phyloP scores from a whole-genome alignment of 2,888 invertebrate species.

The Parnassius smintheus region DNA sequence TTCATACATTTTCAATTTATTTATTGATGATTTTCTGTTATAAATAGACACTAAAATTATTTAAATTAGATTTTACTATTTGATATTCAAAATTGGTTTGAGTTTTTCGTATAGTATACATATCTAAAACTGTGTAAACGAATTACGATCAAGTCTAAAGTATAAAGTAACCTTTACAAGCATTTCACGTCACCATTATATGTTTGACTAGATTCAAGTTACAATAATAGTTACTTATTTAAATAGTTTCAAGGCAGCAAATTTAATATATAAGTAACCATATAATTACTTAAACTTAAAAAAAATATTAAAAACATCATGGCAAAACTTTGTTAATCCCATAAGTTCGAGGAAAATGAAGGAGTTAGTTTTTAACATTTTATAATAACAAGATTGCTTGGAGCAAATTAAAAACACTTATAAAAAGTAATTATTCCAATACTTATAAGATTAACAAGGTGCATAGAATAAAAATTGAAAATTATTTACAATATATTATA shows the following conservation, averaged over 20 bases:
- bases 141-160: slow-evolving; percentile 27
- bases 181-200: slow-evolving; percentile 38
- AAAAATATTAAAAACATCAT: slow-evolving; percentile 10
- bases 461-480: slow-evolving; percentile 35
- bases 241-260: slow-evolving; percentile 44
- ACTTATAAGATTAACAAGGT: slow-evolving; percentile 56
- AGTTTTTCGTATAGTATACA: too few relatives aligned
- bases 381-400: slow-evolving; percentile 40
- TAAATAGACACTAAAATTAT: too few relatives aligned
- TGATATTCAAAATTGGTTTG: too few relatives aligned
- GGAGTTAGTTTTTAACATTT: slow-evolving; percentile 26
- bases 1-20: too few relatives aligned
- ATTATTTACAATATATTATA: slow-evolving; percentile 24
- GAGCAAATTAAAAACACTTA: slow-evolving; percentile 49
- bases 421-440: slow-evolving; percentile 44
- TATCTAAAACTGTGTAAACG: too few relatives aligned
- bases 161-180: slow-evolving; percentile 39
- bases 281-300: slow-evolving; percentile 10
- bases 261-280: slow-evolving; percentile 27
- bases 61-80: too few relatives aligned
- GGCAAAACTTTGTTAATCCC: slow-evolving; percentile 45
- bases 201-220: slow-evolving; percentile 60
- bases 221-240: slow-evolving; percentile 33
- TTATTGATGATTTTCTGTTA: too few relatives aligned
- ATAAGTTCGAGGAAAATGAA: slow-evolving; percentile 37